Base-by-base conservation (phyloP, 2,888 invertebrate species). In the Ichneumoninae sp. region DNA sequence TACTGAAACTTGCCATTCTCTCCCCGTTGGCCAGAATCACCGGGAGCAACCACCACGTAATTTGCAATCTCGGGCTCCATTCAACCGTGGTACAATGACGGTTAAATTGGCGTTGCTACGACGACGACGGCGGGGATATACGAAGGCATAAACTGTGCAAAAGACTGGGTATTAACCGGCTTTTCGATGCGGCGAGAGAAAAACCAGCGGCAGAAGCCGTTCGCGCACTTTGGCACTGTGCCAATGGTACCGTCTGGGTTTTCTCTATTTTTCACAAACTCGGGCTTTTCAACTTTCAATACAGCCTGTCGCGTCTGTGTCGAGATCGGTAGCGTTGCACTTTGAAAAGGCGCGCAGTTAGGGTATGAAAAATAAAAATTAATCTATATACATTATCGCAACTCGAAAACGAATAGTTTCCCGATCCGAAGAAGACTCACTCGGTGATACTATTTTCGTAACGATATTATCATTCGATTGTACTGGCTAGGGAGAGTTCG, bases 31-130 rank as follows among this genome's bases (percentile, higher is more conserved):
- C 52, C 16, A 22, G 60, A 47, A 71, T 54, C 40, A 68, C 47
- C 44, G 22, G 50, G 47, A 70, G 75, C 82, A 69, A 69, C 77
- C 85, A 71, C 84, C 30, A 74, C 65, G 80, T 83, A 86, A 86
- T 86, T 80, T 75, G 85, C 85, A 88, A 88, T 88, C 77, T 84
- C 69, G 47, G 33, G 62, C 65, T 82, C 77, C 79, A 87, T 88
- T 88, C 87, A 87, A 80, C 19, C 75, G 50, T 22, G 50, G 70
- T 33, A 88, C 85, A 88, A 87, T 86, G 76, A 36, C 62, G 52
- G 50, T 76, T 81, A 86, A 87, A 87, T 88, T 87, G 78, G 77
- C 71, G 30, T 82, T 75, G 74, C 62, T 65, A n/a, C 68, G 72
- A 19, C 44, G 44, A 22, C 33, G n/a, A 26, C 57, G 60, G 13